phyloP scores from a whole-genome alignment of 2,888 invertebrate species.

The Auanema freiburgensis region DNA sequence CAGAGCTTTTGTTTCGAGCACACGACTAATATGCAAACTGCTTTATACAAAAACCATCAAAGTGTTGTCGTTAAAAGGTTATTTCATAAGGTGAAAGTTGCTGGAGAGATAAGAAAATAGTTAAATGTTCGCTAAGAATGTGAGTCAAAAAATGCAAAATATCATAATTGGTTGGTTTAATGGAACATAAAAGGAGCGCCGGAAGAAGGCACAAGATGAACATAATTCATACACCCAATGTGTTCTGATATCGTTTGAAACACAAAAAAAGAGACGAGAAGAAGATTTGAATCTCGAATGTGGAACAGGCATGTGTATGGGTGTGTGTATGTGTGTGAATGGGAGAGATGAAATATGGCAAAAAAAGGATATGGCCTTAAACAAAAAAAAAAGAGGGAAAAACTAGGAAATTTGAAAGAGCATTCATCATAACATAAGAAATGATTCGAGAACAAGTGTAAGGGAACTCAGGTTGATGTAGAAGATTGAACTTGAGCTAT shows the following conservation, averaged over 20 bases:
- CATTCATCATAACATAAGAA: no score
- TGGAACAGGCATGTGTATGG: background rate
- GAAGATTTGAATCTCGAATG: background rate
- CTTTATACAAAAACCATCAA: no score
- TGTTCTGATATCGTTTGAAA: background rate
- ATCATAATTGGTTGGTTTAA: background rate
- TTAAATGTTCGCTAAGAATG: background rate
- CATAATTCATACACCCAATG: no score
- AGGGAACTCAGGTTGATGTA: no score
- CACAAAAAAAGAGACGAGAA: background rate
- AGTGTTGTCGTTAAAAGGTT: no score
- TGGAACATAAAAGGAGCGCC: constrained; percentile 5
- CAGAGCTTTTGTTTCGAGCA: no score
- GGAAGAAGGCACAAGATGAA: background rate
- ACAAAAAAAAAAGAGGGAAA: constrained; percentile 5
- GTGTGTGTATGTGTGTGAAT: no score
- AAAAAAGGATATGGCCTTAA: background rate
- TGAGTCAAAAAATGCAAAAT: constrained; percentile 1
- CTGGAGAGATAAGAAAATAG: background rate
- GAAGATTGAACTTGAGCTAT: no score
- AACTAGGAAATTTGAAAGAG: constrained; percentile 3
- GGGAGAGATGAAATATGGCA: background rate
- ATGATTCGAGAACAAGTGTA: no score
- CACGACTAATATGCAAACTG: no score
- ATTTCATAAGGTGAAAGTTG: no score